phyloP scores from a whole-genome alignment of 2,888 invertebrate species.

The Troides aeacus region DNA sequence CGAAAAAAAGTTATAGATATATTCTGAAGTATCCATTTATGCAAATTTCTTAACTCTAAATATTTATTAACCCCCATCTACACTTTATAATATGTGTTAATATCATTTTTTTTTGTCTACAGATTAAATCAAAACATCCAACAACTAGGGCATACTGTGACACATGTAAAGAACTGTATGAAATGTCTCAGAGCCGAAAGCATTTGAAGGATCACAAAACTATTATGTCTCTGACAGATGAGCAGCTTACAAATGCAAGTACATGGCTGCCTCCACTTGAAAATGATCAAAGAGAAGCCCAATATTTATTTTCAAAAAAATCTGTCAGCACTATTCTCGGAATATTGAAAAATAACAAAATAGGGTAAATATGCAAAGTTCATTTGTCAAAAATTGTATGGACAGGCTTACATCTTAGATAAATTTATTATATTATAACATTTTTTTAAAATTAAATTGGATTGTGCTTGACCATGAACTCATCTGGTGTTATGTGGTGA shows the following conservation, averaged over 20 bases:
- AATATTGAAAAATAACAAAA: conserved; percentile 80
- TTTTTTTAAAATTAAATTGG: too few relatives aligned
- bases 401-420: too few relatives aligned
- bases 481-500: too few relatives aligned
- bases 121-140: conserved; percentile 67
- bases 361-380: conserved; percentile 61
- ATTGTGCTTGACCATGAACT: too few relatives aligned
- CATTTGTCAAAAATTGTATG: too few relatives aligned
- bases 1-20: too few relatives aligned
- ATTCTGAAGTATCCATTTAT: too few relatives aligned
- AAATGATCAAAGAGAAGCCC: conserved; percentile 90
- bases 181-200: conserved; percentile 53
- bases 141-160: conserved; percentile 82
- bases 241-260: conserved; percentile 82
- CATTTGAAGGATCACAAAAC: conserved; percentile 81
- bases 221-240: conserved; percentile 74
- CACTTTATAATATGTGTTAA: too few relatives aligned
- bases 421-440: too few relatives aligned
- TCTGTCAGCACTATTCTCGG: conserved; percentile 83
- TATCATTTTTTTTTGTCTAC: conserved; percentile 31
- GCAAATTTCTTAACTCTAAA: too few relatives aligned
- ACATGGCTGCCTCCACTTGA: conserved; percentile 84
- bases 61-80: too few relatives aligned
- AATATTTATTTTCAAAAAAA: conserved; percentile 89
- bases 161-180: conserved; percentile 80